Evolutionary conservation across 2,888 invertebrate species (phyloP).

Genomic region (Lymantria dispar): DNA sequence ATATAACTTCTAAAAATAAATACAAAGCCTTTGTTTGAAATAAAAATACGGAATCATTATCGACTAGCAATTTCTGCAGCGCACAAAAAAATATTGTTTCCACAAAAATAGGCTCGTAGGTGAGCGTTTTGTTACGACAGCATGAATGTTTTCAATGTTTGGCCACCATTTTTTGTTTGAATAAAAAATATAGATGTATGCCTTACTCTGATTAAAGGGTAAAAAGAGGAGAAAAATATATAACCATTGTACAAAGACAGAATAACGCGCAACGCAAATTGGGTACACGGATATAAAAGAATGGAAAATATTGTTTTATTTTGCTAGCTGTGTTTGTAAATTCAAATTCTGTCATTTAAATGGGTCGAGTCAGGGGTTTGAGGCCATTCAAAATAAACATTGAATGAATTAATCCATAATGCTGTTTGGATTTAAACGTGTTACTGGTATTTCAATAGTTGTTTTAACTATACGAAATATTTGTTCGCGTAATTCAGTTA

Average conservation of each 20-base stretch:
- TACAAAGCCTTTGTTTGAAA: slow-evolving; percentile 4
- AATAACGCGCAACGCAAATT: slow-evolving; percentile 29
- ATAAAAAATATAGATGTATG: slow-evolving; percentile 27
- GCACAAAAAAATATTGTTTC: slow-evolving; percentile 8
- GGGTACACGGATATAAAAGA: slow-evolving; percentile 11
- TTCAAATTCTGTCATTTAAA: slow-evolving; percentile 8
- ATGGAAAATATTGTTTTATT: slow-evolving; percentile 3
- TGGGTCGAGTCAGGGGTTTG: neutral
- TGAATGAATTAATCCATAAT: neutral
- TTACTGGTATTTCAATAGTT: neutral
- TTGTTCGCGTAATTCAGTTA: too few relatives aligned
- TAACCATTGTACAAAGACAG: slow-evolving; percentile 17
- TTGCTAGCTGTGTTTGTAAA: slow-evolving; percentile 3
- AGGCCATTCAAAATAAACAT: neutral
- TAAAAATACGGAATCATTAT: slow-evolving; percentile 12
- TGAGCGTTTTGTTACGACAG: slow-evolving; percentile 14
- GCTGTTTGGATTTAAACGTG: neutral
- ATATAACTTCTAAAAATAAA: too few relatives aligned
- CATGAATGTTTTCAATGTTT: neutral
- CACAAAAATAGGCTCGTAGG: slow-evolving; percentile 3
- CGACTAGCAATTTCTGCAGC: slow-evolving; percentile 11
- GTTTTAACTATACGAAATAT: neutral
- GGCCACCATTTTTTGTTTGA: slow-evolving; percentile 21
- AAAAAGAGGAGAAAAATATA: slow-evolving; percentile 20
- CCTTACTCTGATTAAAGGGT: slow-evolving; percentile 36